Conservation (phyloP, 2,797 vertebrate genomes). For the Craterocephalus amniculus region DNA sequence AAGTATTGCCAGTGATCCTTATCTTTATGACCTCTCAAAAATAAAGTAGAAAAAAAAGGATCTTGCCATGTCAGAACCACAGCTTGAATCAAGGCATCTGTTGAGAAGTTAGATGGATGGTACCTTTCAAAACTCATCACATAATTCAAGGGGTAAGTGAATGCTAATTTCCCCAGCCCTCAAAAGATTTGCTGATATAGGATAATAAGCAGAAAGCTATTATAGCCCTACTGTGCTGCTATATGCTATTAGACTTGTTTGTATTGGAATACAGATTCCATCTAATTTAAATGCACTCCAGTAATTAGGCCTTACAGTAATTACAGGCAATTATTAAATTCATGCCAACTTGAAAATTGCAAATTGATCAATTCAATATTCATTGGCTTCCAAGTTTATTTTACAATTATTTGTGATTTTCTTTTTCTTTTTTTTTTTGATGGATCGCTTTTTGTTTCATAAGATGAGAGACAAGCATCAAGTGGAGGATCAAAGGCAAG, state of each 20-base stretch:
- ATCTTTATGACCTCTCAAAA: conserved; percentile 53
- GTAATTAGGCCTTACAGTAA: conserved; percentile 69
- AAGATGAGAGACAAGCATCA: conserved; percentile 50
- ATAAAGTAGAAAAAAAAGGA: conserved; percentile 36
- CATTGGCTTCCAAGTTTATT: conserved; percentile 50
- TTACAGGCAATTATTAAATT: conserved; percentile 65
- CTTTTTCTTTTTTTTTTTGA: conserved; percentile 35
- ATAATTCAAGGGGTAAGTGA: conserved; percentile 57
- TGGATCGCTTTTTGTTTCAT: conserved; percentile 57
- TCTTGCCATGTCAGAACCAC: conserved; percentile 54
- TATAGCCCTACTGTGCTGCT: conserved; percentile 48
- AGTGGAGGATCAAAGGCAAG: conserved; percentile 58
- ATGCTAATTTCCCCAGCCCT: conserved; percentile 70
- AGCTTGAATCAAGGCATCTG: conserved; percentile 67
- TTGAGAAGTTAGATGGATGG: conserved; percentile 47
- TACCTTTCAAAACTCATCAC: conserved; percentile 61
- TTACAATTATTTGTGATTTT: conserved; percentile 58
- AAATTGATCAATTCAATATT: conserved; percentile 69
- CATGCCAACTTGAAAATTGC: conserved; percentile 59
- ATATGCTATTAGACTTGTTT: conserved; percentile 65
- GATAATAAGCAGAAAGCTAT: conserved; percentile 52
- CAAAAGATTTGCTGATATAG: conserved; percentile 65
- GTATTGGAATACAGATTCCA: conserved; percentile 58
- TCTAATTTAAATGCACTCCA: conserved; percentile 63
- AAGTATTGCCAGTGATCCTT: conserved; percentile 56